Evolutionary conservation across 2,888 invertebrate species (phyloP).

Genomic region (Peribatodes rhomboidaria): DNA sequence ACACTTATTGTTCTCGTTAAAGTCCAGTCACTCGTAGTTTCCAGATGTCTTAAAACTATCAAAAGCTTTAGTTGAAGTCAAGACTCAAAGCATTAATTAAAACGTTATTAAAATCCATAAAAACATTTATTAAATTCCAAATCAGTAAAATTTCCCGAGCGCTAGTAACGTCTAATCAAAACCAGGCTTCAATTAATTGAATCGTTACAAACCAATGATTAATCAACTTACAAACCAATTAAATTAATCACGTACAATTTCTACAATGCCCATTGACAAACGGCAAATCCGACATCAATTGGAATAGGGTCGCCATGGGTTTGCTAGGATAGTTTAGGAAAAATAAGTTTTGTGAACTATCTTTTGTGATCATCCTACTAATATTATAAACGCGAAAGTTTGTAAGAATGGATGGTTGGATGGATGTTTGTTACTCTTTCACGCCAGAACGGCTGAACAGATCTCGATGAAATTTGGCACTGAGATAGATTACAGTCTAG

Average conservation of each 20-base stretch:
- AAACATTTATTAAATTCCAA: slow-evolving; percentile 11
- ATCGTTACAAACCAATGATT: slow-evolving; percentile 34
- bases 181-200: slow-evolving; percentile 21
- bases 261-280: slow-evolving; percentile 46
- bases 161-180: slow-evolving; percentile 15
- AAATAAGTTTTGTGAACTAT: background rate
- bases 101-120: slow-evolving; percentile 8
- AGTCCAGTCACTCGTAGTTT: no score
- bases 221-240: slow-evolving; percentile 37
- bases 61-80: slow-evolving; percentile 9
- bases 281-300: slow-evolving; percentile 45
- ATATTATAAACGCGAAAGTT: no score
- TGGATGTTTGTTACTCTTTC: no score
- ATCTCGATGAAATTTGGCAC: no score
- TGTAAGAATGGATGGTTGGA: no score
- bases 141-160: slow-evolving; percentile 8
- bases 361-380: no score
- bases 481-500: no score
- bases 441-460: no score
- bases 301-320: slow-evolving; percentile 22
- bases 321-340: slow-evolving; percentile 10
- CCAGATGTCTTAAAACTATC: background rate
- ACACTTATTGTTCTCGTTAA: no score
- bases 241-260: slow-evolving; percentile 45
- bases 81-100: slow-evolving; percentile 4